phyloP scores from a whole-genome alignment of 2,888 invertebrate species.

The Physocephala rufipes region DNA sequence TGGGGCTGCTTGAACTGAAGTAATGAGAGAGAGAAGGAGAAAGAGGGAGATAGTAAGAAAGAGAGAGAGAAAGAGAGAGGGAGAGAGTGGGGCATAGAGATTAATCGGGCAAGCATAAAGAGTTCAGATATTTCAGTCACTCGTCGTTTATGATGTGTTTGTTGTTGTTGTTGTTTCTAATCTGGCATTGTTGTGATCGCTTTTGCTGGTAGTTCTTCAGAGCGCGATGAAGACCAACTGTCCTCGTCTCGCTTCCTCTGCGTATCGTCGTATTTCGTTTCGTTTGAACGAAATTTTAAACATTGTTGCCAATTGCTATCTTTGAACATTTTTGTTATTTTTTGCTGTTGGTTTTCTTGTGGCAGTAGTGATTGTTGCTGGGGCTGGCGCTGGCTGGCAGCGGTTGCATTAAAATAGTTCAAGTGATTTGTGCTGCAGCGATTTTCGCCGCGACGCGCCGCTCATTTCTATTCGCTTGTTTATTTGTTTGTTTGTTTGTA shows the following conservation, averaged over 20 bases:
- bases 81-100: too few relatives aligned
- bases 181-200: slow-evolving; percentile 2
- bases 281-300: too few relatives aligned
- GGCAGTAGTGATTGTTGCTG: not conserved
- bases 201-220: not conserved
- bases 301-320: too few relatives aligned
- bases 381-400: not conserved
- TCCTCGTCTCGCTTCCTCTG: too few relatives aligned
- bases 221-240: not conserved
- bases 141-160: not conserved
- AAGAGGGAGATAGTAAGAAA: too few relatives aligned
- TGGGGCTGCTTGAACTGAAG: too few relatives aligned
- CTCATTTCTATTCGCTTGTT: not conserved
- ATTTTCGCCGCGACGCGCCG: slow-evolving; percentile 11
- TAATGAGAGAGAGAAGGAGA: too few relatives aligned
- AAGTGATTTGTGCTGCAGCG: slow-evolving; percentile 5
- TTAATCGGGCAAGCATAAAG: too few relatives aligned
- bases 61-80: too few relatives aligned
- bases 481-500: too few relatives aligned
- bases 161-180: not conserved
- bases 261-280: too few relatives aligned
- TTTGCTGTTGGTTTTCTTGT: slow-evolving; percentile 12
- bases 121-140: too few relatives aligned
- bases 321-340: not conserved
- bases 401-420: slow-evolving; percentile 15